Conservation (phyloP, 2,797 vertebrate species). For the Peromyscus melanophrys region DNA sequence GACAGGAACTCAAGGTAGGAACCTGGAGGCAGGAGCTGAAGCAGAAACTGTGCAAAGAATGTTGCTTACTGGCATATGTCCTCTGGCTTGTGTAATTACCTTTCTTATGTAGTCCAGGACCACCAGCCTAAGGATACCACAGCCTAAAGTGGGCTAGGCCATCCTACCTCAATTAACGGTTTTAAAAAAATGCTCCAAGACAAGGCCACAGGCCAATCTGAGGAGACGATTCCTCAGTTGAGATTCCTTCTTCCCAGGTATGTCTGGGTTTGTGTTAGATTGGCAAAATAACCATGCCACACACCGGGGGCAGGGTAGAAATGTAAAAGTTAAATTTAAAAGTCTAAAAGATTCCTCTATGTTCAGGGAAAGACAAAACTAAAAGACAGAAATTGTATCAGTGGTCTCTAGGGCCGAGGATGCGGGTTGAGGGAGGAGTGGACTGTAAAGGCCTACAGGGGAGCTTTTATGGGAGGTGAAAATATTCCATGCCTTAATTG, state of each 20-base stretch:
- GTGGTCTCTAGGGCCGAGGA: neutral
- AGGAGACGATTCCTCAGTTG: neutral
- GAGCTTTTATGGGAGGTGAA: neutral
- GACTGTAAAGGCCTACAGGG: neutral
- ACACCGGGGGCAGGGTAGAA: neutral
- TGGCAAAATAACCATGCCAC: neutral
- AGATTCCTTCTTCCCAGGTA: neutral
- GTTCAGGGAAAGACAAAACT: slow-evolving; percentile 43
- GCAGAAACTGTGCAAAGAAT: neutral
- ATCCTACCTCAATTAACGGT: neutral
- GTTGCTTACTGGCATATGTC: neutral
- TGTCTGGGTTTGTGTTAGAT: neutral
- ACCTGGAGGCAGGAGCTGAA: neutral
- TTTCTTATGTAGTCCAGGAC: neutral
- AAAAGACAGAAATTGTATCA: neutral
- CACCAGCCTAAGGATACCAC: neutral
- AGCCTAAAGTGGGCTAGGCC: neutral
- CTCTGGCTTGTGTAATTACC: neutral
- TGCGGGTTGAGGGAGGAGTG: neutral
- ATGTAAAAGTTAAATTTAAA: neutral
- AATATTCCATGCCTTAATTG: neutral
- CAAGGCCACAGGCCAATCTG: neutral
- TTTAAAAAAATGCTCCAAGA: neutral
- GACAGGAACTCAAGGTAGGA: neutral
- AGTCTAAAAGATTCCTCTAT: neutral